These are phyloP conservation scores for Mergus octosetaceus DNA, from an alignment of 2,797 vertebrate genomes.

Conservation along the genomic window DNA sequence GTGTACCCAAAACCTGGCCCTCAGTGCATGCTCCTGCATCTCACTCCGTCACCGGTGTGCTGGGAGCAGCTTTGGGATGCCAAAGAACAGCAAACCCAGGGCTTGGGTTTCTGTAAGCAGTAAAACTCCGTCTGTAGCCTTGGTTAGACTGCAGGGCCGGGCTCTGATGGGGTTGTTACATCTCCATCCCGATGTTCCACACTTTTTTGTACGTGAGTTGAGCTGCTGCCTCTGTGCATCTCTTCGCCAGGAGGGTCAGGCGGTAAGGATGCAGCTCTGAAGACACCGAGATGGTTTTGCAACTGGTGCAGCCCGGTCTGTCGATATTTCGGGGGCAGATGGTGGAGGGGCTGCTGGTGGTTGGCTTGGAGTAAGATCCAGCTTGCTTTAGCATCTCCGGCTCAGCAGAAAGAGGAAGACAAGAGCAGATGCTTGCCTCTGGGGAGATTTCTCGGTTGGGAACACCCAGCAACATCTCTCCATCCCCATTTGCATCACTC, in stretches of 20 bases:
- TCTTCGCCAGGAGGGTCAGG: accelerated
- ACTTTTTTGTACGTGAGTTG: accelerated
- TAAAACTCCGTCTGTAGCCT: background rate
- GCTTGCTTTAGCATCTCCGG: background rate
- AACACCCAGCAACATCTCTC: background rate
- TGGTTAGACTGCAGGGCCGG: background rate
- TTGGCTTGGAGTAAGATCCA: background rate
- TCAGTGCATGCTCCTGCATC: background rate
- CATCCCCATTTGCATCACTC: background rate
- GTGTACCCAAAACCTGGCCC: background rate
- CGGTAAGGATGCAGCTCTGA: background rate
- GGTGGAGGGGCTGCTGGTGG: background rate
- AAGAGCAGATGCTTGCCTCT: background rate
- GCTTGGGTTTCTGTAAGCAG: background rate
- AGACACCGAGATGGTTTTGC: background rate
- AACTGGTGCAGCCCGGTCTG: background rate
- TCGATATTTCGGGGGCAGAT: background rate
- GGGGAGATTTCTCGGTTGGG: background rate
- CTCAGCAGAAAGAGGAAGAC: background rate
- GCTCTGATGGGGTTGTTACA: accelerated
- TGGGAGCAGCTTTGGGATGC: background rate
- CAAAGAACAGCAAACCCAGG: background rate
- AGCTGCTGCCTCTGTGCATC: background rate
- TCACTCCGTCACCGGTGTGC: background rate
- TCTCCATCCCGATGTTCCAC: background rate